Conservation (phyloP, 2,888 invertebrate genomes). For the Ecdyonurus torrentis region DNA sequence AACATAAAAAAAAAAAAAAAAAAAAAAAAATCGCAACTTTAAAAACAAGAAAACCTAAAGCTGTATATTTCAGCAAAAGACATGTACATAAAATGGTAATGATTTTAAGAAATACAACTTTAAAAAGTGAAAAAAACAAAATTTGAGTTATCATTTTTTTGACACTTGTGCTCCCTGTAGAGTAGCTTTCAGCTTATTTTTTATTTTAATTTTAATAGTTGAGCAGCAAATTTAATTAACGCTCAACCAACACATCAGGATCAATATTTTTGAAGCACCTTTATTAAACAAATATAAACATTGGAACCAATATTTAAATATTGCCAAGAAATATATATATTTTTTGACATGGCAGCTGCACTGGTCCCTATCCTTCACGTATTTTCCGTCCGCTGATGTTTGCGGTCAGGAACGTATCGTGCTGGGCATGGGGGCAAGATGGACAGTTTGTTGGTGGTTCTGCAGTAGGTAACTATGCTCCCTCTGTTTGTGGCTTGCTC, state of each 20-base stretch:
- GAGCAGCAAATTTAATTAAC: background rate
- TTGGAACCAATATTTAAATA: background rate
- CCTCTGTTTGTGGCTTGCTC: background rate
- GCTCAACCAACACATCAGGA: too few relatives aligned
- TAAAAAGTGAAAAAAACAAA: slow-evolving; percentile 2
- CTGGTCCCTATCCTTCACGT: background rate
- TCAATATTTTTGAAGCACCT: background rate
- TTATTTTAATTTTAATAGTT: background rate
- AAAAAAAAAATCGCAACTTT: slow-evolving; percentile 7
- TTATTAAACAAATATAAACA: too few relatives aligned
- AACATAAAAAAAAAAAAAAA: background rate
- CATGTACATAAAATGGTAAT: slow-evolving; percentile 2
- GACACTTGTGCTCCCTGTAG: background rate
- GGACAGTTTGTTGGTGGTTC: background rate
- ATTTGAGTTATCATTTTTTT: slow-evolving; percentile 8
- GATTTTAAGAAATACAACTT: slow-evolving; percentile 11
- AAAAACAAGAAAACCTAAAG: slow-evolving; percentile 10
- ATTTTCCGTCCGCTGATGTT: background rate
- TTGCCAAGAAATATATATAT: background rate
- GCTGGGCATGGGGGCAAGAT: background rate
- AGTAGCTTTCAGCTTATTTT: background rate
- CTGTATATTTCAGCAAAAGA: slow-evolving; percentile 9
- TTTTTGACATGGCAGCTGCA: background rate
- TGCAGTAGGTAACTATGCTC: background rate
- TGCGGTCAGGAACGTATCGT: background rate